Evolutionary conservation across 2,888 invertebrate genomes (phyloP).

Genomic region (Thereva nobilitata): DNA sequence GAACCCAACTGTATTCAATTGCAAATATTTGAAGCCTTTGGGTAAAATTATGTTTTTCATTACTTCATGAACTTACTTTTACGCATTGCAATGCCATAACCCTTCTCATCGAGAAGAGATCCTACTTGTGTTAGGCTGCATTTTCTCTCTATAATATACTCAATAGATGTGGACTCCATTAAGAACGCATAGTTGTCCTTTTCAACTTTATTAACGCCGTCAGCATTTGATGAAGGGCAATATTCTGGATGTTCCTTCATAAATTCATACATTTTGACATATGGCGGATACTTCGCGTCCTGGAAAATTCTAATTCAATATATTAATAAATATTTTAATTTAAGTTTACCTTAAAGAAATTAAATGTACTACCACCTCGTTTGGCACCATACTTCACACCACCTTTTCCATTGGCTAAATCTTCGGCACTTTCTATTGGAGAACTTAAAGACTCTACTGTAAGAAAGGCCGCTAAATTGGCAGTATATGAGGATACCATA

Average conservation of each 20-base stretch:
- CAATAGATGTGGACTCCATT: constrained; percentile 78
- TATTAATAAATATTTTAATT: background rate
- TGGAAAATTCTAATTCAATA: constrained; percentile 35
- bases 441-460: constrained; percentile 76
- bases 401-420: constrained; percentile 75
- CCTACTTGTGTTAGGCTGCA: constrained; percentile 68
- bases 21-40: too few species aligned
- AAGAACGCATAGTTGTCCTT: constrained; percentile 69
- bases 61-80: constrained; percentile 60
- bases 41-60: background rate
- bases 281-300: constrained; percentile 76
- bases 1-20: too few species aligned
- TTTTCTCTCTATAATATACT: constrained; percentile 69
- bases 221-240: constrained; percentile 59
- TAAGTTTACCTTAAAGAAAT: constrained; percentile 78
- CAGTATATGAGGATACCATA: constrained; percentile 79
- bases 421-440: constrained; percentile 77
- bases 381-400: constrained; percentile 86
- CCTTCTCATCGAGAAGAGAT: constrained; percentile 69
- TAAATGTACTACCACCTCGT: constrained; percentile 78
- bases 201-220: constrained; percentile 62
- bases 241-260: constrained; percentile 71
- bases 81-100: constrained; percentile 73
- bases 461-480: constrained; percentile 87
- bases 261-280: constrained; percentile 78